Conservation (phyloP, 2,888 invertebrate genomes). For the Pyrrhosoma nymphula region DNA sequence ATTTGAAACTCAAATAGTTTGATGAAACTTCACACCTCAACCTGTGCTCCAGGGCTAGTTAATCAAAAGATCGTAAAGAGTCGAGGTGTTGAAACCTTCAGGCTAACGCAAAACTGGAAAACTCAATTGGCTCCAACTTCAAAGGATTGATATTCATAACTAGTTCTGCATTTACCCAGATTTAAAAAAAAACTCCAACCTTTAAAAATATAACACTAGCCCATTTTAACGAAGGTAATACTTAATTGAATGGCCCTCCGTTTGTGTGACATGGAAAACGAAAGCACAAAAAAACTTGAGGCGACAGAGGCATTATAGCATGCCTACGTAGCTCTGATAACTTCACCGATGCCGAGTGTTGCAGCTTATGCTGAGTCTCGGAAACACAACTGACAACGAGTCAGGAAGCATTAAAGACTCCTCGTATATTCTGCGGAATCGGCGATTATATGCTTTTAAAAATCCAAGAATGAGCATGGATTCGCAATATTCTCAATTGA, state of each 20-base stretch:
- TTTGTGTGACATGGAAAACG: no score
- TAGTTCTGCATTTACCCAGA: not conserved
- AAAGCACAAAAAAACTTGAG: no score
- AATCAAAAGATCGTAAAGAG: not conserved
- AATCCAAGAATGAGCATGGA: no score
- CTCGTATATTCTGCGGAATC: not conserved
- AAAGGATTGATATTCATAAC: not conserved
- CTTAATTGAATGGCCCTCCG: no score
- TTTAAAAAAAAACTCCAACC: no score
- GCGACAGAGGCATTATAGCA: no score
- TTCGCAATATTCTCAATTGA: no score
- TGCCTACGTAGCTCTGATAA: no score
- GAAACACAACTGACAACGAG: not conserved
- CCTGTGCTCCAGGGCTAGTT: not conserved
- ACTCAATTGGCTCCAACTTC: not conserved
- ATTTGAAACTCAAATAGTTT: not conserved
- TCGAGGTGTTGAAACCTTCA: not conserved
- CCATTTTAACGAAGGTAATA: no score
- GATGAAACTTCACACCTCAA: not conserved
- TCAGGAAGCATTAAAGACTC: not conserved
- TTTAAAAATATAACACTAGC: no score
- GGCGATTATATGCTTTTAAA: not conserved
- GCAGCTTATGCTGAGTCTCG: not conserved
- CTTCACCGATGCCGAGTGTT: not conserved
- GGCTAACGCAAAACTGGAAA: not conserved